A percentile compares a stretch with the other conserved stretches of the same genome.
phyloP scores from a whole-genome alignment of 2,888 invertebrate species.

The Pteria penguin region DNA sequence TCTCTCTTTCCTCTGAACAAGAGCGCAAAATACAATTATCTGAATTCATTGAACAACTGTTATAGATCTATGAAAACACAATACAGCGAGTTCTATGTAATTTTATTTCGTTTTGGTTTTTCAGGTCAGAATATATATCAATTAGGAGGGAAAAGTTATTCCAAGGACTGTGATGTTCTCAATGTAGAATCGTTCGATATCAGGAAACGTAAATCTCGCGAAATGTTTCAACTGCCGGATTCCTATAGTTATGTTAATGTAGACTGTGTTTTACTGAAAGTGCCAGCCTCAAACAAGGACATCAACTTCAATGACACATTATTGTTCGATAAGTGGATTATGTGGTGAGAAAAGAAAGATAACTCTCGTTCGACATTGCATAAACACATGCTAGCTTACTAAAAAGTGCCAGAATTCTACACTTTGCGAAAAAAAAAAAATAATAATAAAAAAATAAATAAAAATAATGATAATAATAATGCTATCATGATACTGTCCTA shows the following conservation, averaged over 20 bases:
- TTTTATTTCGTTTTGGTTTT: no score
- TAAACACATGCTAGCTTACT: no score
- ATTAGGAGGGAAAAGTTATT: slow-evolving; percentile 69
- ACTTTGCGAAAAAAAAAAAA: slow-evolving; percentile 1
- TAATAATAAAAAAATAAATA: background rate
- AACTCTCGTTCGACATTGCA: background rate
- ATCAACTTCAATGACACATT: slow-evolving; percentile 66
- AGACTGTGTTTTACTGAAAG: slow-evolving; percentile 64
- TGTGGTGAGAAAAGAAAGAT: slow-evolving; percentile 65
- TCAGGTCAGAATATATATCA: slow-evolving; percentile 68
- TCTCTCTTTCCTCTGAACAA: no score
- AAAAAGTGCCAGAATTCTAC: no score
- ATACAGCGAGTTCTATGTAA: no score
- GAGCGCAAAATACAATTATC: no score
- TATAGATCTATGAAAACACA: no score
- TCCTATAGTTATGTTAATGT: slow-evolving; percentile 62
- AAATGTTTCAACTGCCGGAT: slow-evolving; percentile 61
- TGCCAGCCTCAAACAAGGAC: slow-evolving; percentile 66
- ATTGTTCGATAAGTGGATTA: slow-evolving; percentile 69
- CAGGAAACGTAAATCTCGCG: slow-evolving; percentile 63
- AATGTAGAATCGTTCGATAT: slow-evolving; percentile 68
- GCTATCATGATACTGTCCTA: no score
- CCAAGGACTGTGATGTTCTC: slow-evolving; percentile 57
- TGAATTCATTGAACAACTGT: no score
- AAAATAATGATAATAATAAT: no score